Percentiles rank a stretch among this genome's conserved stretches.
These are phyloP conservation scores for Pyrocoelia pectoralis DNA, from an alignment of 2,888 invertebrate species.

Conservation along the genomic window DNA sequence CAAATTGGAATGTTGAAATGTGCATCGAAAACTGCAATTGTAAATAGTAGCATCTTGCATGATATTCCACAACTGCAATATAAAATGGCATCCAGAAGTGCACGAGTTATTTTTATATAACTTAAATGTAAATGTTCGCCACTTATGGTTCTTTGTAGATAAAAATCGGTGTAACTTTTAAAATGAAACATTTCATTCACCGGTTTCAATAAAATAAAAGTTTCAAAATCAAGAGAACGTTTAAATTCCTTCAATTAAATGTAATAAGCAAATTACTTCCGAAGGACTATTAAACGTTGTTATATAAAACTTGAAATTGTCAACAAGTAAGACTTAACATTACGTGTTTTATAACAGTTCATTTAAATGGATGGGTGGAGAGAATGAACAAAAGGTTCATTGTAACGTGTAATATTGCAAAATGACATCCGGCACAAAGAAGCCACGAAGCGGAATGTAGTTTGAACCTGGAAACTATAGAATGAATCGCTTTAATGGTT, in stretches of 20 bases:
- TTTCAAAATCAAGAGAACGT: no score
- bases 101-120: no score
- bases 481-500: slow-evolving; percentile 18
- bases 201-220: no score
- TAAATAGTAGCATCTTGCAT: no score
- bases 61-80: no score
- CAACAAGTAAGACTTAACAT: slow-evolving; percentile 22
- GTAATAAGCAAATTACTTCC: not conserved
- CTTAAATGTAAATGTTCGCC: no score
- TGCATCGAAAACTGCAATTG: no score
- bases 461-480: slow-evolving; percentile 28
- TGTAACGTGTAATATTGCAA: slow-evolving; percentile 36
- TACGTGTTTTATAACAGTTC: slow-evolving; percentile 30
- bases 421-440: slow-evolving; percentile 36
- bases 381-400: slow-evolving; percentile 35
- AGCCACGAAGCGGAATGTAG: slow-evolving; percentile 27
- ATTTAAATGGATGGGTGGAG: slow-evolving; percentile 30
- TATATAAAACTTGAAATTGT: slow-evolving; percentile 13
- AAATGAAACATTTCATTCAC: no score
- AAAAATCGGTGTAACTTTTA: no score
- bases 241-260: not conserved
- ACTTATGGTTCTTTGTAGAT: no score
- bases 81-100: no score
- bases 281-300: not conserved
- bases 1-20: no score